Evolutionary conservation across 2,888 invertebrate genomes (phyloP).

Genomic region (Morinoia aosen): DNA sequence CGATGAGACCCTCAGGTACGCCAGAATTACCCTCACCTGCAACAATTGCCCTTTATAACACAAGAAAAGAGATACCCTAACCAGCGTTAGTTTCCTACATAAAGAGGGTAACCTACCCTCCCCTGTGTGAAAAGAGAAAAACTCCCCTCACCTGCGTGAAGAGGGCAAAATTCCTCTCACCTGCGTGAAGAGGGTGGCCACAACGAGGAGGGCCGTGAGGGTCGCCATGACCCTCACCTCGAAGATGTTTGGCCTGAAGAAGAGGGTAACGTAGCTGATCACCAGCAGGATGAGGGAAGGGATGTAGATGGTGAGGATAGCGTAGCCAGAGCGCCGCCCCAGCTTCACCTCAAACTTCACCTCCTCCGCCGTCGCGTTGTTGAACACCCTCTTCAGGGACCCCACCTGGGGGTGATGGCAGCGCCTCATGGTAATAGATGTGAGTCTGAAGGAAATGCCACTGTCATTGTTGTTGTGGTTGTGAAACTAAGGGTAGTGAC

Average conservation of each 20-base stretch:
- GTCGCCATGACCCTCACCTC: slow-evolving; percentile 63
- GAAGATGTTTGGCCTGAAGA: slow-evolving; percentile 63
- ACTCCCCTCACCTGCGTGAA: too few species aligned
- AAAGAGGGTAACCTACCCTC: too few species aligned
- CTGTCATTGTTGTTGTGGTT: too few species aligned
- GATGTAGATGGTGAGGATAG: slow-evolving; percentile 65
- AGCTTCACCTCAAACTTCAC: slow-evolving; percentile 55
- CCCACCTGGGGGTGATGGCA: neutral
- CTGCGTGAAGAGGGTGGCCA: slow-evolving; percentile 66
- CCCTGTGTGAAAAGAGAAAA: too few species aligned
- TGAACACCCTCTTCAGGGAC: neutral
- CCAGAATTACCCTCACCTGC: too few species aligned
- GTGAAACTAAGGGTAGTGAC: too few species aligned
- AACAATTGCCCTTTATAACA: too few species aligned
- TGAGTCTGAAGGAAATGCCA: too few species aligned
- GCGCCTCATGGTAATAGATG: too few species aligned
- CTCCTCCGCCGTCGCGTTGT: slow-evolving; percentile 21
- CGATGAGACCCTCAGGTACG: too few species aligned
- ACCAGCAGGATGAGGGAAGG: slow-evolving; percentile 64
- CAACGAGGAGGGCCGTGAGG: slow-evolving; percentile 61
- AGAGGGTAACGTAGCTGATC: slow-evolving; percentile 65
- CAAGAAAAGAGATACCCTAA: too few species aligned
- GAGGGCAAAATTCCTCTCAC: slow-evolving; percentile 21
- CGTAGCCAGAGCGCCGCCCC: slow-evolving; percentile 60
- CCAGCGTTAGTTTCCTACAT: too few species aligned